Base-by-base conservation (phyloP, 64 coral and sea anemone genomes). In the Catalaphyllia jardinei region DNA sequence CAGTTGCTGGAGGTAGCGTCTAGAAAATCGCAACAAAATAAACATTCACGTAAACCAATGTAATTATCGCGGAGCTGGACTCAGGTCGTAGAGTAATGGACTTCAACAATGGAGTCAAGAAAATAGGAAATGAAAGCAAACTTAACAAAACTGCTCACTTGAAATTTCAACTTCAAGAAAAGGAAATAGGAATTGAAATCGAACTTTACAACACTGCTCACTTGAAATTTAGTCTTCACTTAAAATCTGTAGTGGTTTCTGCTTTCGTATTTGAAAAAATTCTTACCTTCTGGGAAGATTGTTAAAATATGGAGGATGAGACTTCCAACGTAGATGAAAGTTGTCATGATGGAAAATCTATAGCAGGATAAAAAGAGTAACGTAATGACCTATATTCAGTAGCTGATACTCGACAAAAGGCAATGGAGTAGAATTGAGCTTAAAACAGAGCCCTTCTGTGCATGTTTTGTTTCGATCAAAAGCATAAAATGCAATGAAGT, bases 321-420 rank as follows among this genome's bases (percentile, higher is more conserved):
- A 38, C 22, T 54, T 28, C 76, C 50, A 55, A 54, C 8, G 24
- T 25, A 78, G 46, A 55, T 54, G 24, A 28, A 78, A 27, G 7
- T 55, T 27, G 46, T 14, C 76, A 78, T 78, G 55, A 57, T 78
- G 76, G 19, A 25, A 25, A 27, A 55, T 78, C 76, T 78, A n/a
- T 25, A 78, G 46, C 8, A 14, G n/a, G n/a, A 78, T 69, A 1
- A 54, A 35, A 76, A 49, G 20, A 22, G 65, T 25, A 57, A 57
- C 10, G 54, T 2, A 57, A 57, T 12, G 54, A 57, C 15, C 1
- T 15, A 57, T 15, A 10, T 57, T 57, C 54, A 57, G 54, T 57
- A 57, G 15, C 54, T 14, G 54, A 57, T 14, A 13, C 54, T 57
- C 54, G 3, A 15, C 54, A 46, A 46, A 46, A 46, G 42, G 5